These are phyloP conservation scores for Cyrtodaria siliqua DNA, from an alignment of 2,888 invertebrate species.

Conservation along the genomic window DNA sequence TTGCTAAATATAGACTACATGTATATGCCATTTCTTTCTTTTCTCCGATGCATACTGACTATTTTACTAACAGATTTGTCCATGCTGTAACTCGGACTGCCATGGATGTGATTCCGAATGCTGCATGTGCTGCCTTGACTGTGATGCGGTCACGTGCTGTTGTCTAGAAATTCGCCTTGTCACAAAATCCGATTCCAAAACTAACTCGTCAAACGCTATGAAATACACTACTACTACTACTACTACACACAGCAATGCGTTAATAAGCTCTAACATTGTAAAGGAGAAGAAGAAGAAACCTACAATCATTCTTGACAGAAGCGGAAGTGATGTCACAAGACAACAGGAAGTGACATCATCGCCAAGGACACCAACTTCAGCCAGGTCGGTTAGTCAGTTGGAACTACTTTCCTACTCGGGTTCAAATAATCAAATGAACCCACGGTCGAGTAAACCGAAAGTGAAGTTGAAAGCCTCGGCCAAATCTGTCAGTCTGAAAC, in stretches of 20 bases:
- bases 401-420: conserved; percentile 4
- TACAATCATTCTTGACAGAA: neutral
- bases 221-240: neutral
- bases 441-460: no score
- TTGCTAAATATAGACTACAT: no score
- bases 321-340: no score
- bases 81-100: conserved; percentile 13
- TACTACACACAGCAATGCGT: neutral
- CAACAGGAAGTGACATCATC: conserved; percentile 1
- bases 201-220: neutral
- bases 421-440: neutral
- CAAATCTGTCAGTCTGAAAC: no score
- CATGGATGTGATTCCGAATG: conserved; percentile 4
- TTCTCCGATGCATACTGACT: no score
- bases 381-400: conserved; percentile 34
- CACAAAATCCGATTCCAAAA: conserved; percentile 15
- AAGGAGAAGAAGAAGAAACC: neutral
- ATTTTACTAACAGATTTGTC: no score
- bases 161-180: conserved; percentile 59
- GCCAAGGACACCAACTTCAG: conserved; percentile 12
- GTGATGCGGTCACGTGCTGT: conserved; percentile 50
- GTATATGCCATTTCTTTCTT: no score
- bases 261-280: neutral
- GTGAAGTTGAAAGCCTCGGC: no score
- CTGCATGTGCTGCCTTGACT: conserved; percentile 46